Conservation (phyloP, 2,113 vertebrate genomes). For the Azemiops feae region DNA sequence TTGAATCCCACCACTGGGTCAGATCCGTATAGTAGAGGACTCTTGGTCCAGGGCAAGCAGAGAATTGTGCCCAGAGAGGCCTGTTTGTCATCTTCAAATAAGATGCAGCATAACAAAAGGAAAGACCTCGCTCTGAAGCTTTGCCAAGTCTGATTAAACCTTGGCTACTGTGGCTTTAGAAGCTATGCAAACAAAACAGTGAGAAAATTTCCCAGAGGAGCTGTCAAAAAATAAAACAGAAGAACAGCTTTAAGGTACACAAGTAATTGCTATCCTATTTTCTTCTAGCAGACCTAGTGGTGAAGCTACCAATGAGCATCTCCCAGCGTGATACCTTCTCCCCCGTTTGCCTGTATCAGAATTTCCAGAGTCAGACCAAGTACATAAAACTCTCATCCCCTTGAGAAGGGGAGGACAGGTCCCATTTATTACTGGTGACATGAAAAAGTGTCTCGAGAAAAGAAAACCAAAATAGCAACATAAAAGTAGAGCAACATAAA, state of each 20-base stretch:
- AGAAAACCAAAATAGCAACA: conserved; percentile 58
- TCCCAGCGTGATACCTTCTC: conserved; percentile 29
- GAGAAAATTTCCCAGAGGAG: neutral
- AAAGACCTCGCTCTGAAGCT: neutral
- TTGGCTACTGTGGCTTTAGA: neutral
- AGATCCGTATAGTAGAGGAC: neutral
- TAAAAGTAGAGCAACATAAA: conserved; percentile 44
- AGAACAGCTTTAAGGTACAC: conserved; percentile 18
- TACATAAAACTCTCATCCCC: conserved; percentile 51
- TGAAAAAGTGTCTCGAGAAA: conserved; percentile 58
- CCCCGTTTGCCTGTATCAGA: conserved; percentile 3
- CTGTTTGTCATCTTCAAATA: neutral
- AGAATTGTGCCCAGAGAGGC: neutral
- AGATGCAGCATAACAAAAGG: neutral
- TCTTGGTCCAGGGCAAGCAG: neutral
- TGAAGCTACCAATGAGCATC: conserved; percentile 20
- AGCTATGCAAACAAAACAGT: neutral
- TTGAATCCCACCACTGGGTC: no score
- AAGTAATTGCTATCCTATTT: conserved; percentile 12
- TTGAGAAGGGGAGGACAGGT: conserved; percentile 28
- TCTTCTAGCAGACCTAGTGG: neutral
- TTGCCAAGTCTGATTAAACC: neutral
- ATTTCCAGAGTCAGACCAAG: conserved; percentile 50
- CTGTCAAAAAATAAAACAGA: conserved; percentile 20
- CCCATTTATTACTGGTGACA: conserved; percentile 50